These are phyloP conservation scores for Itoplectis maculator DNA, from an alignment of 2,888 invertebrate genomes.

Conservation along the genomic window DNA sequence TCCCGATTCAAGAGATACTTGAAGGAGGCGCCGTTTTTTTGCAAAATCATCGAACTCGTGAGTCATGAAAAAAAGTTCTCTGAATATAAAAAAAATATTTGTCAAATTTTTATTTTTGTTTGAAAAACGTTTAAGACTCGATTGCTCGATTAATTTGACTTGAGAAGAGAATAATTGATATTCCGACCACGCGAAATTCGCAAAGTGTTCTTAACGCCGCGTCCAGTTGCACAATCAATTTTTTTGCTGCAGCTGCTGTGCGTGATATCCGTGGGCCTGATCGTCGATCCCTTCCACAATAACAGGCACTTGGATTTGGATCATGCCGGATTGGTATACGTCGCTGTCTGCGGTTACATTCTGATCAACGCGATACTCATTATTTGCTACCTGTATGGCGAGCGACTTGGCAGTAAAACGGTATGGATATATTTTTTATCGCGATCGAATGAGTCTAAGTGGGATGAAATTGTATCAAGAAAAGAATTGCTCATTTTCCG, in stretches of 20 bases:
- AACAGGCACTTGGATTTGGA: conserved; percentile 83
- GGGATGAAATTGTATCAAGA: too few relatives aligned
- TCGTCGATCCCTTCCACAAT: conserved; percentile 87
- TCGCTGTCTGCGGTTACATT: conserved; percentile 88
- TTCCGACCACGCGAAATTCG: too few relatives aligned
- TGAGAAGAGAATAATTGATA: too few relatives aligned
- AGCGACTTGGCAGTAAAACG: conserved; percentile 88
- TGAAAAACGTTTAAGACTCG: background rate
- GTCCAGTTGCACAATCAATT: background rate
- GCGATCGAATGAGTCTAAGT: too few relatives aligned
- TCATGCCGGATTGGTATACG: conserved; percentile 88
- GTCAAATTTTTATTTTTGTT: background rate
- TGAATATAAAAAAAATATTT: background rate
- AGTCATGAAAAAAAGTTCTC: conserved; percentile 78
- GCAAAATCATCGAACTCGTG: conserved; percentile 88
- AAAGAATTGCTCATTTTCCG: too few relatives aligned
- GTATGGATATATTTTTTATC: too few relatives aligned
- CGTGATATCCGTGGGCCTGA: conserved; percentile 87
- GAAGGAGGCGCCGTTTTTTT: conserved; percentile 78
- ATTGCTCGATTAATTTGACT: too few relatives aligned
- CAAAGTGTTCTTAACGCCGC: too few relatives aligned
- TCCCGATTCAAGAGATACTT: conserved; percentile 71
- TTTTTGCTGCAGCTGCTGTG: conserved; percentile 86
- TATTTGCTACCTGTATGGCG: conserved; percentile 87
- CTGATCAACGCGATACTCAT: conserved; percentile 88